Evolutionary conservation across 2,888 invertebrate species (phyloP), one percentile per base, ranked within the genome.

Genomic region (Caenorhabditis macrosperma): DNA sequence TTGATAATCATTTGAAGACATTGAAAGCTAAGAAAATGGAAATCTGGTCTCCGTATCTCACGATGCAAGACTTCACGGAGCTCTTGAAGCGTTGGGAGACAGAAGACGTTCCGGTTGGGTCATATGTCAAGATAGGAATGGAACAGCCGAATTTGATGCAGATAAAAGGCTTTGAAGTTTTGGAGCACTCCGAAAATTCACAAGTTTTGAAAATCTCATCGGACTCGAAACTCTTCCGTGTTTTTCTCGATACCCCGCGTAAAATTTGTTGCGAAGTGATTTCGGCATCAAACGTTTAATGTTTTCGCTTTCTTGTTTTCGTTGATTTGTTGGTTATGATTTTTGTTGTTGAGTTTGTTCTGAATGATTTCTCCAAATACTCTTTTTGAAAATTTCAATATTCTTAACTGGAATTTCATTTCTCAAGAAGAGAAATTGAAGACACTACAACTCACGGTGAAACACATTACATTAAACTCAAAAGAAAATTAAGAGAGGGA

Each of bases 371-470:
- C 9, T 33, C 33, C 9, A 33, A 33, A 33, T 33, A 7, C 9
- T 9, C 6, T 33, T 33, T 33, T 33, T 33, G n/a, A n/a, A n/a
- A n/a, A n/a, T n/a, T 33, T 33, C 9, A 9, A 9, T 33, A n/a
- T 3, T 44, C 17, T 44, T 20, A 44, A 44, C 44, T 44, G 44
- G 4, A n/a, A 44, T 17, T 44, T 44, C 44, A 44, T 44, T 44
- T 44, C 44, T 44, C 44, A 44, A 17, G 44, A 44, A n/a, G 44
- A 44, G 44, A 44, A 44, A 44, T 9, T 44, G 44, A 44, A 44
- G 44, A 17, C 44, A 44, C 44, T 44, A 44, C 44, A 44, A 44
- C 44, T 44, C 20, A 44, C 20, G 15, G 38, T 9, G 38, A 38
- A 38, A 44, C 44, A 44, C 44, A n/a, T 44, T 44, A 44, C 44